Percentiles rank a stretch among this genome's conserved stretches.
Evolutionary conservation across 2,797 vertebrate genomes (phyloP).

Genomic region (Molossus molossus): DNA sequence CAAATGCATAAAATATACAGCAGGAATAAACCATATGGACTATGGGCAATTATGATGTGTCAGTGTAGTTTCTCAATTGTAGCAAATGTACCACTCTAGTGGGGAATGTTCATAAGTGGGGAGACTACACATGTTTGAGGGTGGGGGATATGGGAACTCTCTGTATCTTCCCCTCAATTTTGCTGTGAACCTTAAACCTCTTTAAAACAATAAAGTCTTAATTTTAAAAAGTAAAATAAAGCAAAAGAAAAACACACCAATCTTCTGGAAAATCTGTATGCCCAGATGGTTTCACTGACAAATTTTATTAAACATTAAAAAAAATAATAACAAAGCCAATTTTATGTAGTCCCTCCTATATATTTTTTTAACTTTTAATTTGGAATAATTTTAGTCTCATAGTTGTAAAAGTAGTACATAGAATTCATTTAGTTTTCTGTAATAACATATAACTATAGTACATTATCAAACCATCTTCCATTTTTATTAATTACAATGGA

Average conservation of each 20-base stretch:
- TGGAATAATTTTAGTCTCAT: conserved; percentile 52
- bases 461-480: neutral
- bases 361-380: conserved; percentile 58
- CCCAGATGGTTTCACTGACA: conserved; percentile 56
- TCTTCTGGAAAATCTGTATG: conserved; percentile 28
- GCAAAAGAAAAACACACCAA: neutral
- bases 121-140: neutral
- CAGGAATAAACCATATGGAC: neutral
- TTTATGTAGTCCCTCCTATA: neutral
- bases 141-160: neutral
- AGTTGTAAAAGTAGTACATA: conserved; percentile 22
- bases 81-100: neutral
- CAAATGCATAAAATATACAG: neutral
- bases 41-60: neutral
- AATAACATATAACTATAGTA: neutral
- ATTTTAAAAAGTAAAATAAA: conserved; percentile 30
- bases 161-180: neutral
- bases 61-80: neutral
- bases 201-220: neutral
- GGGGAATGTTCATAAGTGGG: neutral
- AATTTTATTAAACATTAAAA: conserved; percentile 56
- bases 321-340: conserved; percentile 30
- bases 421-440: conserved; percentile 12
- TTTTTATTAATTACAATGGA: conserved; percentile 11
- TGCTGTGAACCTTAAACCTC: neutral